phyloP scores from a whole-genome alignment of 2,888 invertebrate genomes.

The Lapara coniferarum region DNA sequence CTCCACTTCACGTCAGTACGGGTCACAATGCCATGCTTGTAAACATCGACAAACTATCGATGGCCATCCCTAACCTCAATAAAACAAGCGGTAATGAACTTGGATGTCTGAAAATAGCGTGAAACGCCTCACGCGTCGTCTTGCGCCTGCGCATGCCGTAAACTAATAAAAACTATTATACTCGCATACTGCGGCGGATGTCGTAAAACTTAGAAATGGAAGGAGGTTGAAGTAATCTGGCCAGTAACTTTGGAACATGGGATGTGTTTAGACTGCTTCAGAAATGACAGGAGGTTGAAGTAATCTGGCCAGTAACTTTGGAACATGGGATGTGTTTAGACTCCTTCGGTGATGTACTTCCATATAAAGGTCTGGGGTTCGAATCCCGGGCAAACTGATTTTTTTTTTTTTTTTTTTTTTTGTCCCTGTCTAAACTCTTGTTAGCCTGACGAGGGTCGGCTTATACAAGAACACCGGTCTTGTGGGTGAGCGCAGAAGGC shows the following conservation, averaged over 20 bases:
- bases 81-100: slow-evolving; percentile 60
- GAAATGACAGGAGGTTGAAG: neutral
- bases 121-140: slow-evolving; percentile 33
- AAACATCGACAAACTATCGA: neutral
- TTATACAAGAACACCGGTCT: too few relatives aligned
- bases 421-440: too few relatives aligned
- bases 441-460: too few relatives aligned
- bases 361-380: too few relatives aligned
- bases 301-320: neutral
- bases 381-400: too few relatives aligned
- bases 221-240: neutral
- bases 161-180: slow-evolving; percentile 18
- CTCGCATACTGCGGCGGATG: neutral
- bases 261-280: neutral
- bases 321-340: neutral
- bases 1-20: too few relatives aligned
- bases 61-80: slow-evolving; percentile 45
- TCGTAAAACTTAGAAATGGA: slow-evolving; percentile 6
- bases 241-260: neutral
- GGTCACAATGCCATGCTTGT: too few relatives aligned
- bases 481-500: too few relatives aligned
- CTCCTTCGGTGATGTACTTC: too few relatives aligned
- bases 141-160: neutral
- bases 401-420: too few relatives aligned
- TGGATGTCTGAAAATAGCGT: slow-evolving; percentile 53